These are phyloP conservation scores for Stegodyphus dumicola DNA, from an alignment of 1,140 invertebrate species.

Conservation along the genomic window DNA sequence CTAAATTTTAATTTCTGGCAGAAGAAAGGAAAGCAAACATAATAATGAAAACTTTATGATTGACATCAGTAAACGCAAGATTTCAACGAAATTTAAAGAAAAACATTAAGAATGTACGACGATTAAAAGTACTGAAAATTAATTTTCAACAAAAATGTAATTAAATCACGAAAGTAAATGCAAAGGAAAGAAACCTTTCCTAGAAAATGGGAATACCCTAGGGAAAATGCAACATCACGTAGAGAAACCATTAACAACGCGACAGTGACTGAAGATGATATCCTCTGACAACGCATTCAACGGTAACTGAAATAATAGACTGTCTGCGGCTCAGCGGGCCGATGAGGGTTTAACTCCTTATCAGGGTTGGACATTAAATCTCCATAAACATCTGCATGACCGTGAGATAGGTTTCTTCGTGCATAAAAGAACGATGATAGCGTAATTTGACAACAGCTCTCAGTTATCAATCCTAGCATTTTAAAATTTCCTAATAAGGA, in stretches of 20 bases:
- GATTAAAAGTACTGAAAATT: too few relatives aligned
- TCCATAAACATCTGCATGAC: slow-evolving; percentile 57
- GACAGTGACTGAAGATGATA: slow-evolving; percentile 31
- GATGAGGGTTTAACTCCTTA: slow-evolving; percentile 39
- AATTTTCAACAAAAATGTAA: too few relatives aligned
- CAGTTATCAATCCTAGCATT: slow-evolving; percentile 38
- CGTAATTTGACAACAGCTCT: slow-evolving; percentile 42
- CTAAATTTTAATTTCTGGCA: too few relatives aligned
- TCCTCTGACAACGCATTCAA: slow-evolving; percentile 29
- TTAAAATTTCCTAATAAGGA: slow-evolving; percentile 16
- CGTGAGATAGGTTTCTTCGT: slow-evolving; percentile 52
- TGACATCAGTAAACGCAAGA: too few relatives aligned
- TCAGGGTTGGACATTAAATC: slow-evolving; percentile 48
- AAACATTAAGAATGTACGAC: too few relatives aligned
- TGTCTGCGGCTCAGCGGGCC: slow-evolving; percentile 14
- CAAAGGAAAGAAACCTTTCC: too few relatives aligned
- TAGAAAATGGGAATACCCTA: too few relatives aligned
- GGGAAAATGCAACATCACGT: neutral
- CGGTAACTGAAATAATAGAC: slow-evolving; percentile 54
- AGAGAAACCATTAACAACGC: slow-evolving; percentile 9
- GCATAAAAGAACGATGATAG: slow-evolving; percentile 39
- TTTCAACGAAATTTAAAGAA: too few relatives aligned
- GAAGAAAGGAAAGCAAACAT: too few relatives aligned
- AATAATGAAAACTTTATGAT: too few relatives aligned
- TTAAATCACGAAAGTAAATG: too few relatives aligned